Conservation (phyloP, 1,140 invertebrate genomes). For the Trichonephila inaurata region DNA sequence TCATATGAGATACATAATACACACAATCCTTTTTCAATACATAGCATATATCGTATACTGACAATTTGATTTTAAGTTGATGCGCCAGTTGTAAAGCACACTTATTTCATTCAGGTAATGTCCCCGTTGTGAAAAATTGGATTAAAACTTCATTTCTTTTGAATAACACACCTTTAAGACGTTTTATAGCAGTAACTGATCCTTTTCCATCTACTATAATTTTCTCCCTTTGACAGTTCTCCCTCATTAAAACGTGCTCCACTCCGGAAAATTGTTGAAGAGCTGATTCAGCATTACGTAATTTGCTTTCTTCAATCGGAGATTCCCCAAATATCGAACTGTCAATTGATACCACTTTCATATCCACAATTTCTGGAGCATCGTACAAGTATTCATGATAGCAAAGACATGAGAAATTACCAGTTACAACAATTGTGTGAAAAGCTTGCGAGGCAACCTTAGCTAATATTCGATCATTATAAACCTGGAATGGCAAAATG, state of each 20-base stretch:
- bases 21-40: too few relatives aligned
- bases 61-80: too few relatives aligned
- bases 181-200: background rate
- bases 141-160: background rate
- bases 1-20: too few relatives aligned
- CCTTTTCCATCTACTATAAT: conserved; percentile 35
- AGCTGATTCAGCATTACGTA: conserved; percentile 6
- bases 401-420: conserved; percentile 21
- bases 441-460: conserved; percentile 2
- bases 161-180: background rate
- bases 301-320: conserved; percentile 39
- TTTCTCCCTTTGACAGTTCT: conserved; percentile 51
- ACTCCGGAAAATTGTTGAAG: conserved; percentile 9
- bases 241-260: background rate
- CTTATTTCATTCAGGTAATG: background rate
- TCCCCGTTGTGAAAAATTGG: background rate
- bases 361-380: background rate
- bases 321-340: background rate
- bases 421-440: conserved; percentile 55
- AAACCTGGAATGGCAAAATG: conserved; percentile 44
- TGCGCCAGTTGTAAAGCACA: too few relatives aligned
- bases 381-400: background rate
- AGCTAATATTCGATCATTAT: conserved; percentile 17
- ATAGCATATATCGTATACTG: too few relatives aligned
- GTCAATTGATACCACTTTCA: conserved; percentile 37